phyloP scores from a whole-genome alignment of 2,113 vertebrate species.

The Apeltes quadracus region DNA sequence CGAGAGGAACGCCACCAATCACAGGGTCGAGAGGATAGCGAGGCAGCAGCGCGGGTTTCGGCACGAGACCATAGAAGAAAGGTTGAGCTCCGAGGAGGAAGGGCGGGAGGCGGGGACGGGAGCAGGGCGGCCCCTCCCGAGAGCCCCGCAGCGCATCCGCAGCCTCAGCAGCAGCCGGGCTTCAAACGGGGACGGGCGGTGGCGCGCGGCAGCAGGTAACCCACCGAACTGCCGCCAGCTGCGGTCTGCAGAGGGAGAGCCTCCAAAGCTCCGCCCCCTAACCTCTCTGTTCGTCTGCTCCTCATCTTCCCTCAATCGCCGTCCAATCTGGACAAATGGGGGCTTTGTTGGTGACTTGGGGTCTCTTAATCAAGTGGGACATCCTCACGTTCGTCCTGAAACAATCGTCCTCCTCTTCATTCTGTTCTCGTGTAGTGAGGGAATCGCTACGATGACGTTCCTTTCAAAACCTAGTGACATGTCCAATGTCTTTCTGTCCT shows the following conservation, averaged over 20 bases:
- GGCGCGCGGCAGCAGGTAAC: conserved; percentile 75
- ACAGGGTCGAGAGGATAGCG: conserved; percentile 44
- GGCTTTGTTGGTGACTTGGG: conserved; percentile 39
- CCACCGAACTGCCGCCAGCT: conserved; percentile 39
- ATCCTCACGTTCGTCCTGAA: conserved; percentile 21
- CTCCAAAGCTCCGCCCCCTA: conserved; percentile 28
- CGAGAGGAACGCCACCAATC: conserved; percentile 23
- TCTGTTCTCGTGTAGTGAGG: conserved; percentile 9
- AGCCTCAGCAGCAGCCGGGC: conserved; percentile 62
- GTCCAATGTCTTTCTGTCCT: not conserved
- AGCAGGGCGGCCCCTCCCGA: conserved; percentile 34
- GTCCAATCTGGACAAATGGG: conserved; percentile 21
- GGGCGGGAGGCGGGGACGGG: conserved; percentile 57
- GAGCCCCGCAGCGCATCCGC: conserved; percentile 60
- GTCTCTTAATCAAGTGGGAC: conserved; percentile 27
- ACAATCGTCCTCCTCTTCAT: not conserved
- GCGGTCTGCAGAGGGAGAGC: conserved; percentile 39
- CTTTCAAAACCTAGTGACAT: conserved; percentile 4
- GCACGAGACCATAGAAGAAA: conserved; percentile 47
- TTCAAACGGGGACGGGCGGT: conserved; percentile 52
- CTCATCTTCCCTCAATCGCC: conserved; percentile 50
- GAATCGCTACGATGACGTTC: not conserved
- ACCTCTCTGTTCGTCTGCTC: conserved; percentile 47
- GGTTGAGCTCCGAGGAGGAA: conserved; percentile 69
- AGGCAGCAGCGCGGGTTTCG: conserved; percentile 53